Percentiles rank a stretch among this genome's conserved stretches.
These are phyloP conservation scores for Symphodus melops DNA, from an alignment of 2,113 vertebrate species.

Conservation along the genomic window DNA sequence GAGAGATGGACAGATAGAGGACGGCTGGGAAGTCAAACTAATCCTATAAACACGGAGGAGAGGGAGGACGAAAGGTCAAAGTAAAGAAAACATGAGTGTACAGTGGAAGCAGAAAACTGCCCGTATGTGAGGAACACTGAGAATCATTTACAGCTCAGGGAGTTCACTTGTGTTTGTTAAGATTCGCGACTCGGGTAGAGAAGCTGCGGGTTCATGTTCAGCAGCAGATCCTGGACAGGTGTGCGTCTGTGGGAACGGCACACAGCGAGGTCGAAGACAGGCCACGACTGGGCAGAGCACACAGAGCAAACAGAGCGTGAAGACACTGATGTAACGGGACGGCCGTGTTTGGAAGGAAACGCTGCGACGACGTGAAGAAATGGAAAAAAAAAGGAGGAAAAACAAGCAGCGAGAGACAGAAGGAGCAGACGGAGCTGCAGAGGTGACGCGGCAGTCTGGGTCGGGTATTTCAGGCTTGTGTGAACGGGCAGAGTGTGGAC, in stretches of 20 bases:
- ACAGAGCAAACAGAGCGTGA: constrained; percentile 27
- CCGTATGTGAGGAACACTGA: background rate
- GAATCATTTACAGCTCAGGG: constrained; percentile 4
- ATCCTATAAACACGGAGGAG: constrained; percentile 17
- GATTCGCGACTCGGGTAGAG: constrained; percentile 62
- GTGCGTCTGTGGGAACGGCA: background rate
- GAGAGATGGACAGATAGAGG: constrained; percentile 43
- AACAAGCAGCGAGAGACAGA: constrained; percentile 50
- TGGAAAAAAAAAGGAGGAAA: constrained; percentile 61
- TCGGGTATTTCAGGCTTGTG: constrained; percentile 71
- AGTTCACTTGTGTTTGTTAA: constrained; percentile 71
- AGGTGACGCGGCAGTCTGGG: constrained; percentile 64
- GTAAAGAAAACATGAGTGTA: constrained; percentile 5
- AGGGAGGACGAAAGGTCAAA: constrained; percentile 16
- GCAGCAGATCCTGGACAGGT: background rate
- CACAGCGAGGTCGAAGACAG: constrained; percentile 59
- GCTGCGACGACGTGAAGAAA: constrained; percentile 30
- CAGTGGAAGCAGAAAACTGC: background rate
- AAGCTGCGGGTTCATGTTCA: constrained; percentile 33
- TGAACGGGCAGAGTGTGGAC: constrained; percentile 69
- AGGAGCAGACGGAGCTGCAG: constrained; percentile 49
- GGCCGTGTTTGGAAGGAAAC: constrained; percentile 38
- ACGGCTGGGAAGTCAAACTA: constrained; percentile 11
- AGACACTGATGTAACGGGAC: constrained; percentile 19
- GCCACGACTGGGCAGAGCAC: no score